Evolutionary conservation across 2,888 invertebrate species (phyloP).

Genomic region (Diadegma fenestrale): DNA sequence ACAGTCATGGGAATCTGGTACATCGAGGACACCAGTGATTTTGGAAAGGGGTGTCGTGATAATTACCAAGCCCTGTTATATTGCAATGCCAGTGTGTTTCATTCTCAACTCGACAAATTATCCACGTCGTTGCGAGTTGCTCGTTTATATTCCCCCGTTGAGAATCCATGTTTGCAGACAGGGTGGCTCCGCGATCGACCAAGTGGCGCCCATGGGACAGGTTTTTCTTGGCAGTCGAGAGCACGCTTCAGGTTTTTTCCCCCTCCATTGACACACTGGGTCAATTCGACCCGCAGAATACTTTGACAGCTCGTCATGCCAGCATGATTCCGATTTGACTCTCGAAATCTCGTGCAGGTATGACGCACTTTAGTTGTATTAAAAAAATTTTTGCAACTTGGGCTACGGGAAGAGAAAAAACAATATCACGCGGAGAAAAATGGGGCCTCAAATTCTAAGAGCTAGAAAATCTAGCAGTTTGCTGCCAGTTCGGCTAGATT

Average conservation of each 20-base stretch:
- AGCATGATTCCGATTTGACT: too few relatives aligned
- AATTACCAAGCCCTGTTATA: constrained; percentile 56
- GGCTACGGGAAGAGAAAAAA: not conserved
- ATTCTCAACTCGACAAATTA: constrained; percentile 53
- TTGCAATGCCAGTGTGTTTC: not conserved
- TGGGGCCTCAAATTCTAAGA: too few relatives aligned
- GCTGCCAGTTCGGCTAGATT: too few relatives aligned
- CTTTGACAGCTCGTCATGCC: too few relatives aligned
- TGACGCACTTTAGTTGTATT: too few relatives aligned
- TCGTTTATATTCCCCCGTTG: constrained; percentile 55
- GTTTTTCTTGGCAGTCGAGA: not conserved
- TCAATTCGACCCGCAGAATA: too few relatives aligned
- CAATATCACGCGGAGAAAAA: not conserved
- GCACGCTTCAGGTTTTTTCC: too few relatives aligned
- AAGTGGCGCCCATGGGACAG: not conserved
- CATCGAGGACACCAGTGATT: constrained; percentile 38
- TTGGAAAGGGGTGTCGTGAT: constrained; percentile 38
- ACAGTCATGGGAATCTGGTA: constrained; percentile 63
- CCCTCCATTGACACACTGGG: too few relatives aligned
- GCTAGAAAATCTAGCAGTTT: too few relatives aligned
- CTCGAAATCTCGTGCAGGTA: too few relatives aligned
- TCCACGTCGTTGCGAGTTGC: constrained; percentile 54
- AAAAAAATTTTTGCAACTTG: too few relatives aligned
- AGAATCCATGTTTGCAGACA: constrained; percentile 22
- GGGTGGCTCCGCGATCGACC: not conserved